These are phyloP conservation scores for Struthio camelus DNA, from an alignment of 2,113 vertebrate genomes.

Conservation along the genomic window DNA sequence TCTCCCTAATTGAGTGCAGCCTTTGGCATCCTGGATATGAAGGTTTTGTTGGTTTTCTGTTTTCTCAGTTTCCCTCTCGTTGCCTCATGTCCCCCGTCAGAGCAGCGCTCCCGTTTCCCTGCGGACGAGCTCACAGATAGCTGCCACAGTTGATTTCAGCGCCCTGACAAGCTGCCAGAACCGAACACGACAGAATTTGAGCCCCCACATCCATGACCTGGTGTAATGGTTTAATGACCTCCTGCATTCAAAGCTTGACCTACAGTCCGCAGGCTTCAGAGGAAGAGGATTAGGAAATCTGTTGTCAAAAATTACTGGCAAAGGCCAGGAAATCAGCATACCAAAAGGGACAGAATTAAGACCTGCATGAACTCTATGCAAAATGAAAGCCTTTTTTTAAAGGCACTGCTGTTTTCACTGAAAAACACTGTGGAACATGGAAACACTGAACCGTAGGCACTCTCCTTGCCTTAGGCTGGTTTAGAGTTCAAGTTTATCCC, in stretches of 20 bases:
- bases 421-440: background rate
- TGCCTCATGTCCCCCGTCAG: background rate
- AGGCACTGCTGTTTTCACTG: background rate
- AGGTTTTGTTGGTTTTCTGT: background rate
- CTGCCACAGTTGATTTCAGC: background rate
- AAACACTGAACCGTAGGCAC: background rate
- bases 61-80: background rate
- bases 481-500: background rate
- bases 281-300: background rate
- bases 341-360: background rate
- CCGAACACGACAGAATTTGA: background rate
- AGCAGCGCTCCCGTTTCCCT: background rate
- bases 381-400: background rate
- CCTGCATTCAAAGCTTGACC: background rate
- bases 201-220: background rate
- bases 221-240: constrained; percentile 12
- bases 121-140: background rate
- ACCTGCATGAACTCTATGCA: background rate
- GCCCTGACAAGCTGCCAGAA: background rate
- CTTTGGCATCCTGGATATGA: background rate
- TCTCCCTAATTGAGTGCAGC: background rate
- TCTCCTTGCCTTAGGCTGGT: background rate
- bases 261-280: background rate
- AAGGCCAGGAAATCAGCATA: background rate
- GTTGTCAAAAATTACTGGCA: background rate